Percentiles rank a stretch among this genome's conserved stretches.
These are phyloP conservation scores for Nothocercus nigrocapillus DNA, from an alignment of 2,113 vertebrate species.

Conservation along the genomic window DNA sequence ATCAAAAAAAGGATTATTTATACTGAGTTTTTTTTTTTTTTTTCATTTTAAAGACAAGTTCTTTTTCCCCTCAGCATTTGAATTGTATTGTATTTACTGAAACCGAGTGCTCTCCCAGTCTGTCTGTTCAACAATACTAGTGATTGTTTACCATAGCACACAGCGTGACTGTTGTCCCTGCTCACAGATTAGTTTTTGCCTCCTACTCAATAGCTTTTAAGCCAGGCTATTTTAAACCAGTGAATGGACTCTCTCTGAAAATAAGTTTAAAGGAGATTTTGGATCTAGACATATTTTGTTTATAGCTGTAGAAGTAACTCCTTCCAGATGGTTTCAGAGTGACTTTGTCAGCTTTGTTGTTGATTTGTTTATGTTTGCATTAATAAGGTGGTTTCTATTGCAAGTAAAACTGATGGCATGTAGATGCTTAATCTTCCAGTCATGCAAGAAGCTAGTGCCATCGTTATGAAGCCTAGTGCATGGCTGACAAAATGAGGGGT, in stretches of 20 bases:
- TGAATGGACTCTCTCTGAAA: neutral
- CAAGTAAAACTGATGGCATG: neutral
- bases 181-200: neutral
- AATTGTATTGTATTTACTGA: neutral
- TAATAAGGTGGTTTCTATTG: neutral
- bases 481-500: neutral
- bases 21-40: neutral
- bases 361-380: neutral
- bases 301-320: neutral
- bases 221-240: neutral
- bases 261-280: neutral
- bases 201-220: neutral
- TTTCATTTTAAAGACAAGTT: neutral
- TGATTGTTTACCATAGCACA: neutral
- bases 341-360: neutral
- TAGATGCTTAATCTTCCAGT: neutral
- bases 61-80: neutral
- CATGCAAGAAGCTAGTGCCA: neutral
- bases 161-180: neutral
- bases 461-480: fast-evolving
- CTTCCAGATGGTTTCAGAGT: constrained; percentile 11
- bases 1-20: neutral
- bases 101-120: neutral
- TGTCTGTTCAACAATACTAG: neutral
- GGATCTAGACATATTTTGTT: neutral